phyloP scores from a whole-genome alignment of 1,140 invertebrate species.

The Platyura marginata region DNA sequence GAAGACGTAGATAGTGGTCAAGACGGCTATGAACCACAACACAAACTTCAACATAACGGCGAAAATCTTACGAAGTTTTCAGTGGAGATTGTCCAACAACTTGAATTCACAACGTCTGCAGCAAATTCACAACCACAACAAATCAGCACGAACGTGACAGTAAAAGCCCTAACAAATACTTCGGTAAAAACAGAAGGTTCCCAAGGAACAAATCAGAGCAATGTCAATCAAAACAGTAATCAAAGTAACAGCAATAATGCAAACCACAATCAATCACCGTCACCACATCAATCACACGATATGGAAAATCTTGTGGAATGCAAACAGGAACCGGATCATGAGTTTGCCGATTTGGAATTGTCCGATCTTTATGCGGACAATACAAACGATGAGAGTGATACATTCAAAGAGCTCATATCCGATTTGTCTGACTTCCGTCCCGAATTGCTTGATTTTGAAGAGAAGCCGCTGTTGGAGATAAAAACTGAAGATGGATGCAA shows the following conservation, averaged over 20 bases:
- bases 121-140: conserved; percentile 70
- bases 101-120: conserved; percentile 68
- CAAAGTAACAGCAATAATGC: conserved; percentile 9
- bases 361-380: conserved; percentile 68
- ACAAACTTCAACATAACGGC: conserved; percentile 55
- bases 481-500: conserved; percentile 22
- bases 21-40: conserved; percentile 46
- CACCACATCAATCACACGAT: conserved; percentile 15
- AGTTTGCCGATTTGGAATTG: conserved; percentile 67
- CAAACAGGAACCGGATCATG: conserved; percentile 68
- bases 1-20: conserved; percentile 48
- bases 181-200: conserved; percentile 60
- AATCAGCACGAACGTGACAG: conserved; percentile 82
- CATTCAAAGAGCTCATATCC: conserved; percentile 74
- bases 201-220: conserved; percentile 11
- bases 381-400: conserved; percentile 59
- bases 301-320: conserved; percentile 51
- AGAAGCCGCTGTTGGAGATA: conserved; percentile 36
- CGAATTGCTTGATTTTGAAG: conserved; percentile 68
- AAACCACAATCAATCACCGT: conserved; percentile 5
- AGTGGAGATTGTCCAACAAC: conserved; percentile 76
- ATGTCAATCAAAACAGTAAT: conserved; percentile 7
- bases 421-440: conserved; percentile 67
- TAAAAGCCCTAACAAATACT: conserved; percentile 68
- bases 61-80: conserved; percentile 46